A percentile compares a stretch with the other conserved stretches of the same genome.
These are phyloP conservation scores for Microchrysa polita DNA, from an alignment of 2,888 invertebrate species.

Conservation along the genomic window DNA sequence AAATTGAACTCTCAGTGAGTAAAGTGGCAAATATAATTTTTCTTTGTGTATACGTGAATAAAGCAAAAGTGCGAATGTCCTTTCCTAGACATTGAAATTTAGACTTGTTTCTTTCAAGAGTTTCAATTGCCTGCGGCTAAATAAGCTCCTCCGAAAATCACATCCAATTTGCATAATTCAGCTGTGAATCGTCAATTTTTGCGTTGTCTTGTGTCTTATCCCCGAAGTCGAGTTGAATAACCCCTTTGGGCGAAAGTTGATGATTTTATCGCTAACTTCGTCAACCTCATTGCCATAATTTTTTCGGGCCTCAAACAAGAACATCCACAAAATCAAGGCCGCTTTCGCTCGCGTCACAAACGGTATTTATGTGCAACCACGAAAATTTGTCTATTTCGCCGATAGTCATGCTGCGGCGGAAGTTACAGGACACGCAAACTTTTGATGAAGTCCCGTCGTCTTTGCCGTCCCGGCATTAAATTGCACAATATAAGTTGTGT, in stretches of 20 bases:
- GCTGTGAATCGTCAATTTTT: not conserved
- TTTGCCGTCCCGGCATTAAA: constrained; percentile 34
- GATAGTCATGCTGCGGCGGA: constrained; percentile 15
- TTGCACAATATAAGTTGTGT: constrained; percentile 19
- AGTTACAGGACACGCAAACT: constrained; percentile 33
- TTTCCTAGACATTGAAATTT: no score
- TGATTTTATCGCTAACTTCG: not conserved
- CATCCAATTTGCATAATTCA: constrained; percentile 10
- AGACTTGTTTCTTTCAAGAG: no score
- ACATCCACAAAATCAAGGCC: not conserved
- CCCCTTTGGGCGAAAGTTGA: constrained; percentile 20
- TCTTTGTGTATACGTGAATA: no score
- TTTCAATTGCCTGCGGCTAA: no score
- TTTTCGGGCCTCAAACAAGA: not conserved
- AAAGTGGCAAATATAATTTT: no score
- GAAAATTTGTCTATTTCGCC: constrained; percentile 21
- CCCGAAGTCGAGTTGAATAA: constrained; percentile 18
- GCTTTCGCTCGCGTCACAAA: not conserved
- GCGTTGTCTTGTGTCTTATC: not conserved
- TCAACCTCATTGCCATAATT: not conserved
- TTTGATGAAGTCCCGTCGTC: no score
- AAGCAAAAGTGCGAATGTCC: no score
- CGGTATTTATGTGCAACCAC: constrained; percentile 16
- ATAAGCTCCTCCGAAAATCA: no score
- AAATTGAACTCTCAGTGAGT: no score